These are phyloP conservation scores for Pharmacophagus antenor DNA, from an alignment of 2,888 invertebrate genomes.

Conservation along the genomic window DNA sequence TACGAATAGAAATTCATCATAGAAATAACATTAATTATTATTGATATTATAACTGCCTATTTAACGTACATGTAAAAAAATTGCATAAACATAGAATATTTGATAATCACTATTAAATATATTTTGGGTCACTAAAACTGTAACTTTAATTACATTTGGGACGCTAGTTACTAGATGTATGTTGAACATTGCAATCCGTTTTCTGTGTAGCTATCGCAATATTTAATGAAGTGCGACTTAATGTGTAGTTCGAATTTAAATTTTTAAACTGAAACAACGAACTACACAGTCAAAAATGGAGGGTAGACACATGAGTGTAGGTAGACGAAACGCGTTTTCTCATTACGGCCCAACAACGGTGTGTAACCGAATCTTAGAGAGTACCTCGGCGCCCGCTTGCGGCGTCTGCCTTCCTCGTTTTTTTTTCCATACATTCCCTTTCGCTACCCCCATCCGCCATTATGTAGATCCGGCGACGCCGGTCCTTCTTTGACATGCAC, in stretches of 20 bases:
- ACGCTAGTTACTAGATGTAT: too few species aligned
- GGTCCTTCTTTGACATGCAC: slow-evolving; percentile 78
- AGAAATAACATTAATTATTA: too few species aligned
- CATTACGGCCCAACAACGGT: slow-evolving; percentile 57
- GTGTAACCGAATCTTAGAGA: slow-evolving; percentile 68
- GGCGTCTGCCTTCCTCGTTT: slow-evolving; percentile 56
- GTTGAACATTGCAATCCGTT: too few species aligned
- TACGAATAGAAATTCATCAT: too few species aligned
- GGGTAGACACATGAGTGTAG: slow-evolving; percentile 21
- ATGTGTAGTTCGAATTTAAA: slow-evolving; percentile 1
- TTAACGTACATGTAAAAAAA: too few species aligned
- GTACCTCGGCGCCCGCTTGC: slow-evolving; percentile 40
- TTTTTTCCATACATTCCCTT: slow-evolving; percentile 69
- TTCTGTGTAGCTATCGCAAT: not conserved
- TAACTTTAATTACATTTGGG: too few species aligned
- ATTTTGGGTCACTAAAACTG: too few species aligned
- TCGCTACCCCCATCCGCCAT: slow-evolving; percentile 70
- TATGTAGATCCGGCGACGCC: slow-evolving; percentile 78
- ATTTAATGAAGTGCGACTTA: too few species aligned
- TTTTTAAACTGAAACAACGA: slow-evolving; percentile 24
- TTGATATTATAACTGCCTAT: too few species aligned
- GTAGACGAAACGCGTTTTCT: slow-evolving; percentile 50
- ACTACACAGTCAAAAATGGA: slow-evolving; percentile 13
- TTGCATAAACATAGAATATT: too few species aligned
- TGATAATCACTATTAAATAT: too few species aligned